Conservation (phyloP, 92 coral and sea anemone genomes). For the Porites rus region DNA sequence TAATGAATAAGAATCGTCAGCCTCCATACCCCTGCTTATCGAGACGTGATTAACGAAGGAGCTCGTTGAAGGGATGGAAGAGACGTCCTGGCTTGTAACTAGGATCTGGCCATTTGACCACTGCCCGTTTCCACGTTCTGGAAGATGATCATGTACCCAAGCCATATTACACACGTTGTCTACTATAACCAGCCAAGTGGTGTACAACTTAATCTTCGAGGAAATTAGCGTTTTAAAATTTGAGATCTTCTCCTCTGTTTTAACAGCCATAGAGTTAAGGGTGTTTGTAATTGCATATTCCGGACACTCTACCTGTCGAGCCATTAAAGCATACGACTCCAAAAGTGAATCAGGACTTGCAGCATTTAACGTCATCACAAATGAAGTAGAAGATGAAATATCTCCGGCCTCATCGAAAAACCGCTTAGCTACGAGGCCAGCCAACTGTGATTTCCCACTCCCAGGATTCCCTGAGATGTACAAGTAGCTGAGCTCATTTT, state of each 20-base stretch:
- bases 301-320: conserved; percentile 39
- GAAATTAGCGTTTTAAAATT: not conserved
- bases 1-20: not conserved
- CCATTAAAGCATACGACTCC: conserved; percentile 45
- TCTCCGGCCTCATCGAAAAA: conserved; percentile 11
- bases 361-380: conserved; percentile 60
- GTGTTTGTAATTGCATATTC: conserved; percentile 38
- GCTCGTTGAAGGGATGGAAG: conserved; percentile 33
- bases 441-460: conserved; percentile 51
- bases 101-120: conserved; percentile 52
- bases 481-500: conserved; percentile 1
- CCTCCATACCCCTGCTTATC: conserved; percentile 14
- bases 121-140: conserved; percentile 34
- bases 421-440: conserved; percentile 17
- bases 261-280: conserved; percentile 3
- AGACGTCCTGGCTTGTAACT: conserved; percentile 45
- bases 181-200: conserved; percentile 19
- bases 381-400: not conserved
- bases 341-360: conserved; percentile 38
- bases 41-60: conserved; percentile 20
- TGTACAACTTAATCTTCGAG: not conserved
- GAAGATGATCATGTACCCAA: not conserved
- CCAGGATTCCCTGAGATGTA: conserved; percentile 58
- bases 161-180: conserved; percentile 26
- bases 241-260: conserved; percentile 49